phyloP scores from a whole-genome alignment of 2,113 vertebrate species.

The Polypterus senegalus region DNA sequence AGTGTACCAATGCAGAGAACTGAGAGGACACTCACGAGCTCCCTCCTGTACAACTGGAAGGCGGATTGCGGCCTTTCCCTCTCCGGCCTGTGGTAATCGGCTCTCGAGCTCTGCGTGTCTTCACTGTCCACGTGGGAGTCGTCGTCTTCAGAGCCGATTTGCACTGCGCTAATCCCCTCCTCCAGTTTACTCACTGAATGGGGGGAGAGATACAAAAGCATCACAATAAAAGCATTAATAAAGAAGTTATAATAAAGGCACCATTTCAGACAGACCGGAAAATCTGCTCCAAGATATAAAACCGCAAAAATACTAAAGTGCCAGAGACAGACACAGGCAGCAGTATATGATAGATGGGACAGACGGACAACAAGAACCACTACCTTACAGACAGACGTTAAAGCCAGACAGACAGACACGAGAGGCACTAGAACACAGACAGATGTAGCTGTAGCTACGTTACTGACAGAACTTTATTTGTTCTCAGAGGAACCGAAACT shows the following conservation, averaged over 20 bases:
- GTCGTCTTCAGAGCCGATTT: slow-evolving; percentile 8
- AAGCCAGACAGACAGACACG: no score
- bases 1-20: background rate
- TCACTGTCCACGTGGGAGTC: slow-evolving; percentile 25
- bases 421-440: no score
- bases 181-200: slow-evolving; percentile 33
- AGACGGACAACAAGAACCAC: no score
- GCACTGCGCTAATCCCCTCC: slow-evolving; percentile 30
- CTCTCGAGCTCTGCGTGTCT: slow-evolving; percentile 14
- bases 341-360: no score
- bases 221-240: background rate
- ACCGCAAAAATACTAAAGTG: slow-evolving; percentile 15
- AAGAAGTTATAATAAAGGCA: background rate
- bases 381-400: no score
- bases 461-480: no score
- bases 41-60: slow-evolving; percentile 33
- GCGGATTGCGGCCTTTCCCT: slow-evolving; percentile 13
- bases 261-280: background rate
- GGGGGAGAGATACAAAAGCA: slow-evolving; percentile 7
- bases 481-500: no score
- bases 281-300: background rate
- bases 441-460: no score
- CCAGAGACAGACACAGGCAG: slow-evolving; percentile 21
- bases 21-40: slow-evolving; percentile 30
- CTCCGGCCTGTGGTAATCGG: slow-evolving; percentile 16